Base-by-base conservation (phyloP, 2,797 vertebrate genomes). In the Falco naumanni region DNA sequence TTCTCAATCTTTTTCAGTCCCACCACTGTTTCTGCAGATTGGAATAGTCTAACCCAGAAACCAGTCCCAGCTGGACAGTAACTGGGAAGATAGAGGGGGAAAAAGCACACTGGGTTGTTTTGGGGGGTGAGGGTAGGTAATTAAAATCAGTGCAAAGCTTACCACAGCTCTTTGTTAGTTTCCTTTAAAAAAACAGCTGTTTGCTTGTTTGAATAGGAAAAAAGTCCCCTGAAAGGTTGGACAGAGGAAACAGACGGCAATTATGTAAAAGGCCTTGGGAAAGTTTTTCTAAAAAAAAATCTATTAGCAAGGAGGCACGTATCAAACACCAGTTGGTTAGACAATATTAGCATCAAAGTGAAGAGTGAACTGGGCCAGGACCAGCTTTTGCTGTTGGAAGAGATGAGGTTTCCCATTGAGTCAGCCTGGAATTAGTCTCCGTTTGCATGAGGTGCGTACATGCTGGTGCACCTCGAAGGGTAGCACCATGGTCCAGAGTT, bases 41-140 rank as follows among this genome's bases (percentile, higher is more conserved):
- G n/a, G 79, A 68, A 39, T 47, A 64, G 47, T 26, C 59, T 87
- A 84, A 84, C 69, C 83, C 70, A 85, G 88, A 91, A 89, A 94
- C 54, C 2, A 2, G 31, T 70, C 72, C 60, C 41, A 83, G 53
- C 6, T 65, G 57, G 65, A n/a, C 39, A 50, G n/a, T 22, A 48
- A 8, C 28, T 16, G 16, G 68, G 28, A 89, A 39, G 11, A 66
- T 3, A n/a, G 41, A 41, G 41, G 10, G 28, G 25, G 34, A 57
- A 66, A 48, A 20, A 56, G 6, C 33, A 13, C 3, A 11, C 2
- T 9, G 41, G 41, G 41, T 18, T 13, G 74, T 77, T 28, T 9
- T 13, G 9, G 39, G 9, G 2, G 1, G 5, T 1, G 3, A 45
- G 9, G 12, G 41, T 41, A 22, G 8, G 9, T 21, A 11, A 33